A percentile compares a stretch with the other conserved stretches of the same genome.
Evolutionary conservation across 2,888 invertebrate species (phyloP).

Genomic region (Tricholauxania praeusta): DNA sequence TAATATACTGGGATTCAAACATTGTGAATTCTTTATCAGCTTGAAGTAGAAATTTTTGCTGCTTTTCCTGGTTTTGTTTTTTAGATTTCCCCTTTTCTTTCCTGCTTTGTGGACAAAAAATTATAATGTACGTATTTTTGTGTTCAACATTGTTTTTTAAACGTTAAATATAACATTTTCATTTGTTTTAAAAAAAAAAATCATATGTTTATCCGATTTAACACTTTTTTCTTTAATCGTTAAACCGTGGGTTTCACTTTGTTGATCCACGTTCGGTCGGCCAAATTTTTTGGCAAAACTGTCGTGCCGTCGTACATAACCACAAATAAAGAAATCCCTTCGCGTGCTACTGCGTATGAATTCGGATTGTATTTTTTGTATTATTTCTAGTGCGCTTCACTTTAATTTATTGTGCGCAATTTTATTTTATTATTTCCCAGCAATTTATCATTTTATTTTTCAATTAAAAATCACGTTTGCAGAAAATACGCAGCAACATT

Average conservation of each 20-base stretch:
- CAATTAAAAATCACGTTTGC: conserved; percentile 26
- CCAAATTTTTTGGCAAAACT: too few relatives aligned
- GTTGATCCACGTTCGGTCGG: too few relatives aligned
- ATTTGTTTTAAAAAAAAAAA: too few relatives aligned
- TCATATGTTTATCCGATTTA: too few relatives aligned
- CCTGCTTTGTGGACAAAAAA: conserved; percentile 10
- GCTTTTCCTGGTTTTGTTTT: conserved; percentile 36
- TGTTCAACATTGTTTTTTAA: too few relatives aligned
- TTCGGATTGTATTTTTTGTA: conserved; percentile 13
- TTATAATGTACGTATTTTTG: too few relatives aligned
- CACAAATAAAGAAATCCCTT: conserved; percentile 23
- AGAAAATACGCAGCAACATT: conserved; percentile 58
- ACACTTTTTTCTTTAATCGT: too few relatives aligned
- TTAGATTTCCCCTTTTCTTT: conserved; percentile 27
- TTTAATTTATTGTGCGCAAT: conserved; percentile 3
- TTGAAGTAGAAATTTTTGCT: conserved; percentile 29
- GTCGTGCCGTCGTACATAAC: conserved; percentile 30
- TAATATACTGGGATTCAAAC: conserved; percentile 51
- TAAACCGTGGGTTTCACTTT: too few relatives aligned
- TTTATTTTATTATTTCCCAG: background rate
- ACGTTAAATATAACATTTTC: too few relatives aligned
- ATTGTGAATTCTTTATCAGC: conserved; percentile 42
- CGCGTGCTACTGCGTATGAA: background rate
- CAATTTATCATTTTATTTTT: background rate
- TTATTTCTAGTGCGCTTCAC: conserved; percentile 1